phyloP scores from a whole-genome alignment of 2,888 invertebrate species.

The Lasioglossum figueresi region DNA sequence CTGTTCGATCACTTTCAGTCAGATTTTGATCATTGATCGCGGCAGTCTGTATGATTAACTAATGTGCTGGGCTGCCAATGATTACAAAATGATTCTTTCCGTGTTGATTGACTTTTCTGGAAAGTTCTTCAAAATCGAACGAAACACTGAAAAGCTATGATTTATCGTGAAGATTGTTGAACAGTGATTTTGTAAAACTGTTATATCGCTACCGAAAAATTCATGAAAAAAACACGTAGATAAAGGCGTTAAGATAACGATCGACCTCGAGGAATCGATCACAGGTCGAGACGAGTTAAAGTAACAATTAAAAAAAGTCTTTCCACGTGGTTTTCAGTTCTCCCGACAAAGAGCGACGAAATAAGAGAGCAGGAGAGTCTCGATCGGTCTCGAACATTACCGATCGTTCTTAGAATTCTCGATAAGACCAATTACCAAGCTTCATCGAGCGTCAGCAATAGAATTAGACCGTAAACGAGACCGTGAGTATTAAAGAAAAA shows the following conservation, averaged over 20 bases:
- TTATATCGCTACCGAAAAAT: not conserved
- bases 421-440: not conserved
- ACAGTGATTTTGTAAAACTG: not conserved
- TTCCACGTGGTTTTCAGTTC: constrained; percentile 16
- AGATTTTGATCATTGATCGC: not conserved
- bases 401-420: too few species aligned
- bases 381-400: not conserved
- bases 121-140: not conserved
- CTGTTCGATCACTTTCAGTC: not conserved
- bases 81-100: not conserved
- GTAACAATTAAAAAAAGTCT: not conserved
- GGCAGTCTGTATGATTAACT: not conserved
- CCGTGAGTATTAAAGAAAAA: constrained; percentile 38
- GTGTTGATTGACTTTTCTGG: not conserved
- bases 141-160: not conserved
- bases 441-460: not conserved
- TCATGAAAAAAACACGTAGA: not conserved
- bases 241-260: not conserved
- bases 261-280: not conserved
- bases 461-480: constrained; percentile 15
- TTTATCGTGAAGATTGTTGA: not conserved
- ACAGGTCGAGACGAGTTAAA: not conserved
- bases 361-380: constrained; percentile 40
- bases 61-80: not conserved
- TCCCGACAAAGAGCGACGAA: not conserved